Base-by-base conservation (phyloP, 2,797 vertebrate genomes). In the Carcharodon carcharias region DNA sequence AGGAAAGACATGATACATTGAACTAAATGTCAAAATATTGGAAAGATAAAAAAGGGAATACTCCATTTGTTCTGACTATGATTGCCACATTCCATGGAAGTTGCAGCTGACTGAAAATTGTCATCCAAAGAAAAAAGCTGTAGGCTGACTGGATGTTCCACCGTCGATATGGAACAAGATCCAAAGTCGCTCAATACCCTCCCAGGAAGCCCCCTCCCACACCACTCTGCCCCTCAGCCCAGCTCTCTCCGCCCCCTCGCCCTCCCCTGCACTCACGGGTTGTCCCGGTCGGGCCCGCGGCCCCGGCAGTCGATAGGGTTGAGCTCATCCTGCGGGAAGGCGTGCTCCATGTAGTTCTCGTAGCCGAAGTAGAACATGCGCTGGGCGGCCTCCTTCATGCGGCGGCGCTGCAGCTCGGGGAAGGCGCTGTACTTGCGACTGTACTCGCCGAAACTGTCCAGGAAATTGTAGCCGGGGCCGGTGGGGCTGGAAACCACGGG, bases 301-400 rank as follows among this genome's bases (percentile, higher is more conserved):
- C 99, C 99, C 94, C 98, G 97, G 98, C 99, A 99, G 97, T 98
- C 98, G 96, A 99, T 99, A 35, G 99, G 99, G 97, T 99, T 99
- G 45, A 99, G 99, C 98, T 99, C 99, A 97, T 99, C 99, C 96
- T 99, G 97, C 0, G 99, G 99, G 96, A 99, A 99, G 82, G 99
- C 99, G 97, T 99, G 98, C 96, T 97, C 98, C 99, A 99, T 99
- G 98, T 99, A 99, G 97, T 99, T 99, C 97, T 99, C 99, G 97
- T 99, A 99, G 97, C 99, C 99, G 96, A 99, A 99, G 96, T 98
- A 98, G 97, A 99, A 99, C 99, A 99, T 99, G 21, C 98, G 98
- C 96, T 98, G 98, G 95, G 99, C 99, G 97, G 98, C 98, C 96
- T 97, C 98, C 96, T 98, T 99, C 98, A 99, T 98, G 96, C 98